Evolutionary conservation across 2,888 invertebrate species (phyloP), one percentile per base, ranked within the genome.

Genomic region (Troilus luridus): DNA sequence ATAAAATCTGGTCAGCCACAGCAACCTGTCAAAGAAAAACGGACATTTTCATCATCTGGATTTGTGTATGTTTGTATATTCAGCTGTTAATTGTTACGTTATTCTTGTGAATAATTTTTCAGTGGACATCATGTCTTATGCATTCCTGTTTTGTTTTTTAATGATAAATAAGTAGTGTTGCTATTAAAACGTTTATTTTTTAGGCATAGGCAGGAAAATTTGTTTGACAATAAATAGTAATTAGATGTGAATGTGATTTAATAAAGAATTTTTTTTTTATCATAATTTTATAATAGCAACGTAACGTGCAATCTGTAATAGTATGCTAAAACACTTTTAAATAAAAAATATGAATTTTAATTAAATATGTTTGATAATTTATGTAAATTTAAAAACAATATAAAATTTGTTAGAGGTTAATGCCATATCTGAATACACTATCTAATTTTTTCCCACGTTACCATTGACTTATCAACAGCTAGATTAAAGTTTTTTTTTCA

Each of bases 21-120:
- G 94, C 93, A 94, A 14, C 94, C 94, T 72, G 95, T 97, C 93
- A 97, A 97, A 94, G 97, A 97, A 93, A 97, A 97, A 94, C 96
- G 96, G 93, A 94, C 95, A 64, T 95, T 95, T 94, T 95, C 96
- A 91, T 95, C 95, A 64, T 95, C 95, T 88, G 95, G 94, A 92
- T 94, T 95, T 93, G 94, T 95, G 95, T 95, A 93, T 94, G 94
- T 94, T 89, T 62, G 88, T 81, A 27, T 88, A 64, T 90, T 64
- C 21, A 81, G 89, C 64, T 67, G 64, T 67, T 91, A 17, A 56
- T 91, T 56, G 72, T 24, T 27, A 21, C 54, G 17, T 56, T 41
- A n/a, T 27, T 88, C 19, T 60, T 90, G 85, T 91, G 10, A 54
- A 54, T 64, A 62, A 21, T 62, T 62, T 2, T 62, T n/a, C 62